Evolutionary conservation across 2,113 vertebrate genomes (phyloP).

Genomic region (Ascaphus truei): DNA sequence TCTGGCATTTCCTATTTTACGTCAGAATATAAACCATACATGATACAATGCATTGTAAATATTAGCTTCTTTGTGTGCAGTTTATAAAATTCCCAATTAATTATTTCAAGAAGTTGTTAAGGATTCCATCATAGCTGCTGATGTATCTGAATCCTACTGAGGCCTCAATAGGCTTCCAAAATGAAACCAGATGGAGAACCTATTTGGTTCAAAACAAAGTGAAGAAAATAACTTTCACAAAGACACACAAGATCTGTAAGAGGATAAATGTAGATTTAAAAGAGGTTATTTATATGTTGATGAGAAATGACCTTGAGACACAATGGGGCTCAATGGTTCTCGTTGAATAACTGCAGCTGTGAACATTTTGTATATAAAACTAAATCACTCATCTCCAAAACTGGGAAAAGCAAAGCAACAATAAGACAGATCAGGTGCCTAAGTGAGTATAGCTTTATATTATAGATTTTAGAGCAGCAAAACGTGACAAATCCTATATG

Average conservation of each 20-base stretch:
- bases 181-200: conserved; percentile 5
- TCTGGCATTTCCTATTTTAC: neutral
- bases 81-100: conserved; percentile 1
- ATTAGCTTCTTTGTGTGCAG: neutral
- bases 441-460: neutral
- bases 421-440: neutral
- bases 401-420: neutral
- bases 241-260: neutral
- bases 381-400: neutral
- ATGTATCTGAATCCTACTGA: neutral
- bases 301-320: conserved; percentile 23
- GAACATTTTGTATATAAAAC: conserved; percentile 19
- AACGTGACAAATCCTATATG: no score
- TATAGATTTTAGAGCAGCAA: no score
- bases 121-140: neutral
- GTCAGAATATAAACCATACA: neutral
- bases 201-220: conserved; percentile 25
- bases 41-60: neutral
- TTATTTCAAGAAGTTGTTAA: neutral
- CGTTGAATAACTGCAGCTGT: conserved; percentile 8
- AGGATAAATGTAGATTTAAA: conserved; percentile 24
- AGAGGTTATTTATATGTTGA: conserved; percentile 37
- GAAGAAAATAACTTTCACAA: conserved; percentile 8
- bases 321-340: conserved; percentile 11
- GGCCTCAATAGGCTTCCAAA: neutral